A percentile compares a stretch with the other conserved stretches of the same genome.
Conservation (phyloP, 2,113 vertebrate genomes). For the Epinephelus moara region DNA sequence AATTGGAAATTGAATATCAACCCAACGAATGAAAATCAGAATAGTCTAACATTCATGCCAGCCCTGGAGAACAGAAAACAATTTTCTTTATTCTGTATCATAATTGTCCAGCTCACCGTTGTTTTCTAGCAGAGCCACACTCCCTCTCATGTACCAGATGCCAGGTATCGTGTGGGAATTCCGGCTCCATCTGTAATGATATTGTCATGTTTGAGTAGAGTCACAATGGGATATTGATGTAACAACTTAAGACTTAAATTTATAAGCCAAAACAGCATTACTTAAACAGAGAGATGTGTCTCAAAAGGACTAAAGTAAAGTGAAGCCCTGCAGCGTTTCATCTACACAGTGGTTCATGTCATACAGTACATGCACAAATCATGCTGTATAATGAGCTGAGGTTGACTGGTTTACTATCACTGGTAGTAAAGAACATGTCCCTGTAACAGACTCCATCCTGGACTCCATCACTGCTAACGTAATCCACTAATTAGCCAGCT, state of each 20-base stretch:
- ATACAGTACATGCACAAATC: slow-evolving; percentile 24
- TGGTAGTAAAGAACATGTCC: slow-evolving; percentile 10
- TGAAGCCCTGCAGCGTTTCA: slow-evolving; percentile 8
- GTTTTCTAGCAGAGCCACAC: background rate
- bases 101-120: background rate
- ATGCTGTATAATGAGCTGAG: slow-evolving; percentile 41
- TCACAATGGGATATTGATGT: slow-evolving; percentile 22
- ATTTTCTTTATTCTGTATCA: background rate
- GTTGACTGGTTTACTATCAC: slow-evolving; percentile 50
- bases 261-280: background rate
- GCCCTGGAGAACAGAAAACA: background rate
- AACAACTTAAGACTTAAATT: background rate
- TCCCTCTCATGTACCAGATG: background rate
- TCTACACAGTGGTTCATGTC: slow-evolving; percentile 15
- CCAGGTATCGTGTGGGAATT: background rate
- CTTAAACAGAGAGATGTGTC: background rate
- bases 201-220: slow-evolving; percentile 14
- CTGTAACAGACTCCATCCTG: slow-evolving; percentile 20
- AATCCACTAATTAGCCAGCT: slow-evolving; percentile 69
- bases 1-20: too few species aligned
- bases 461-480: slow-evolving; percentile 52
- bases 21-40: too few species aligned
- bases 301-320: slow-evolving; percentile 6
- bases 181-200: background rate
- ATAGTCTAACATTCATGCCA: background rate